phyloP scores from a whole-genome alignment of 2,797 vertebrate species.

The Gymnodraco acuticeps region DNA sequence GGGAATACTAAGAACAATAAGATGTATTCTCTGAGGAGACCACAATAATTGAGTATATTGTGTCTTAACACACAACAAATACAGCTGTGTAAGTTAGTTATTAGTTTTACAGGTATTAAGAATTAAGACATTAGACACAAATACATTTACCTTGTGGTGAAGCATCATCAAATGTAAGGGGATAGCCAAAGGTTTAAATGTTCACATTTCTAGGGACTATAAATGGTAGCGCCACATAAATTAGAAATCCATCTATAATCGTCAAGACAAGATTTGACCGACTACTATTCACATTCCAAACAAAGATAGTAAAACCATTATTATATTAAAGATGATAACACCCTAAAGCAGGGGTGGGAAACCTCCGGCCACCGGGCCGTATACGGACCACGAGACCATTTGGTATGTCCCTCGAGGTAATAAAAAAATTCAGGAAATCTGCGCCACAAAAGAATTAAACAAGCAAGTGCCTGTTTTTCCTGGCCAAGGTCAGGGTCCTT shows the following conservation, averaged over 20 bases:
- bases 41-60: background rate
- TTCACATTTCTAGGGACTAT: too few relatives aligned
- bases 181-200: background rate
- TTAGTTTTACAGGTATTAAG: background rate
- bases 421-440: too few relatives aligned
- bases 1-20: constrained; percentile 15
- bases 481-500: too few relatives aligned
- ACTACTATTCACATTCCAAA: background rate
- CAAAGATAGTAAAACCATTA: background rate
- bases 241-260: background rate
- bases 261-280: background rate
- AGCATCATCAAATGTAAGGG: background rate
- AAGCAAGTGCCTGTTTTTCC: too few relatives aligned
- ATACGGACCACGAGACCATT: too few relatives aligned
- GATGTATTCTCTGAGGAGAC: background rate
- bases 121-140: background rate
- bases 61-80: background rate
- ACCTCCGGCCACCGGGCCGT: too few relatives aligned
- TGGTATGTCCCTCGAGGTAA: too few relatives aligned
- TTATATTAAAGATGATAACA: background rate
- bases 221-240: background rate
- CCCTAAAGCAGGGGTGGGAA: too few relatives aligned
- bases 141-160: background rate
- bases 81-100: too few relatives aligned
- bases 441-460: too few relatives aligned